These are phyloP conservation scores for Chauna torquata DNA, from an alignment of 2,113 vertebrate species.

Conservation along the genomic window DNA sequence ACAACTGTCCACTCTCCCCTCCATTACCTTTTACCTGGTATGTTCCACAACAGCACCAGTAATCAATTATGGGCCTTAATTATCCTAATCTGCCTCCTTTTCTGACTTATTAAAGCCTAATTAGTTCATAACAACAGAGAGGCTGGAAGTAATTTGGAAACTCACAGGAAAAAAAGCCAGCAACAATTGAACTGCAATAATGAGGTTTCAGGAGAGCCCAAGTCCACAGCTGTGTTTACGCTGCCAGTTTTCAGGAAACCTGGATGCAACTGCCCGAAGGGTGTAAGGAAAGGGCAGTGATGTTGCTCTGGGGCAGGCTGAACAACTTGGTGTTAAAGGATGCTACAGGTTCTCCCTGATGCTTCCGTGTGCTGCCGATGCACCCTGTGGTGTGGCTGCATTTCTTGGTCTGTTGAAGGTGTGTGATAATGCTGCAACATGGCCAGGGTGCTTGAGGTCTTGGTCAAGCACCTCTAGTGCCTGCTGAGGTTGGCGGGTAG, in stretches of 20 bases:
- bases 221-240: constrained; percentile 42
- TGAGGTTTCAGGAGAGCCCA: constrained; percentile 17
- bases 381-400: fast-evolving
- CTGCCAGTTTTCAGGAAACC: not conserved
- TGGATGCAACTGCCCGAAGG: not conserved
- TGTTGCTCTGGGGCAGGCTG: constrained; percentile 23
- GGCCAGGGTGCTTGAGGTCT: not conserved
- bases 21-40: not conserved
- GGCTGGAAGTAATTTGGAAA: constrained; percentile 58
- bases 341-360: not conserved
- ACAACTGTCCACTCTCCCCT: not conserved
- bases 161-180: not conserved
- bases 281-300: not conserved
- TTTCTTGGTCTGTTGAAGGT: not conserved
- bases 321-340: not conserved
- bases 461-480: not conserved
- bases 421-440: not conserved
- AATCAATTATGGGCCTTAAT: constrained; percentile 54
- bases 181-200: constrained; percentile 47
- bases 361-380: not conserved
- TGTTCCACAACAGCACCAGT: not conserved
- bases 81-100: constrained; percentile 43
- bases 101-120: constrained; percentile 61
- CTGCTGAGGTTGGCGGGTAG: not conserved
- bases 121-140: constrained; percentile 57